Evolutionary conservation across 2,113 vertebrate genomes (phyloP), one percentile per base, ranked within the genome.

Genomic region (Hippocampus zosterae): DNA sequence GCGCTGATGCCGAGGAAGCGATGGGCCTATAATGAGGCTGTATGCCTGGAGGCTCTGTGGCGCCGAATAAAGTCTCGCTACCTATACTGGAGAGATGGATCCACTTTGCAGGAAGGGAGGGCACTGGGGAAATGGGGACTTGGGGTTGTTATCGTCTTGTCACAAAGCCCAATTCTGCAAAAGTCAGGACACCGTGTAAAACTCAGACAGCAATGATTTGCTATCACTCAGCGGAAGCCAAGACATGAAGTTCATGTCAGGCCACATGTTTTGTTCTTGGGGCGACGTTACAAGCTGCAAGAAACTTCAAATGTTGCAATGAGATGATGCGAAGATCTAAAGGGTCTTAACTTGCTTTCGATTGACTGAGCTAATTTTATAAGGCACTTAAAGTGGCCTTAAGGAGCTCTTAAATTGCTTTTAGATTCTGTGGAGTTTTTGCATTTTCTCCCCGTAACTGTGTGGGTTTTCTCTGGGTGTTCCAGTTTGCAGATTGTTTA

Each of bases 1-100:
- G 70, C 25, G 72, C 82, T 85, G 86, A 81, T 90, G 84, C 15
- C 82, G 41, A 79, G 74, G 66, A 46, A 73, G 56, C 77, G 66
- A 77, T 69, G 70, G 65, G 66, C 33, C 68, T 23, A 53, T 89
- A 90, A 89, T 90, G 86, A 91, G 81, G 67, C 72, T 71, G 69
- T 74, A 50, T 71, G 78, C 87, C 89, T 79, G 60, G 56, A 83
- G 87, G 83, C 81, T 56, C 68, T 65, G 33, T 25, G 63, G 59
- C 69, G 77, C 69, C 76, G 68, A 79, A 78, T 64, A 82, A 77
- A 82, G 44, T 62, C 23, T 13, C 65, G 70, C 71, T 67, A 60
- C 67, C 68, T 37, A 6, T 65, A 56, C 63, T 63, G 27, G 6
- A 63, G 65, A 41, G 37, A 69, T 76, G 65, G 52, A 57, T 33